These are phyloP conservation scores for Cistogaster globosa DNA, from an alignment of 2,888 invertebrate species.

Conservation along the genomic window DNA sequence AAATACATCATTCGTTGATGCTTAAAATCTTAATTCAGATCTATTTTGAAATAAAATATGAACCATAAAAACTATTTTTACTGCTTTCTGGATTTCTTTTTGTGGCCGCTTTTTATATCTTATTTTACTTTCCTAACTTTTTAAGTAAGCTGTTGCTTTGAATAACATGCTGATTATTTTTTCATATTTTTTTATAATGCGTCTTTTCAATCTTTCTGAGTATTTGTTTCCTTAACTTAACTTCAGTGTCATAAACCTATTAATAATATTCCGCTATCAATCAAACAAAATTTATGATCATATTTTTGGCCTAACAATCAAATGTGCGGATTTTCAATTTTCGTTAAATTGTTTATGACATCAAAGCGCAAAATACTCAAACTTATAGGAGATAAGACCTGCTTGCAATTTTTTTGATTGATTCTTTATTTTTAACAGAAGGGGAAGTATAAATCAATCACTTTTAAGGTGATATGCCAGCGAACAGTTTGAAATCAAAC, in stretches of 20 bases:
- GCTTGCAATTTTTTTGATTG: conserved; percentile 44
- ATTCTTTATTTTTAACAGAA: conserved; percentile 27
- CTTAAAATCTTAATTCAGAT: no score
- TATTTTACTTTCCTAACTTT: no score
- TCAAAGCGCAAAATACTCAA: conserved; percentile 14
- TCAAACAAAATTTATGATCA: conserved; percentile 63
- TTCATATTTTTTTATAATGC: not conserved
- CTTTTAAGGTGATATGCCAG: conserved; percentile 25
- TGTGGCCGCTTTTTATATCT: no score
- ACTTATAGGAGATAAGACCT: conserved; percentile 54
- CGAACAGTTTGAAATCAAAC: not conserved
- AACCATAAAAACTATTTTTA: no score
- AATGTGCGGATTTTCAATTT: conserved; percentile 32
- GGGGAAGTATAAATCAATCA: conserved; percentile 66
- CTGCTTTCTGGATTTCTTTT: no score
- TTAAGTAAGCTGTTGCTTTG: no score
- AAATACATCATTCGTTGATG: no score
- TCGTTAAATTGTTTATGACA: conserved; percentile 18
- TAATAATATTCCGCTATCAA: conserved; percentile 66
- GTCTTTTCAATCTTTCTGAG: not conserved
- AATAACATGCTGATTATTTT: no score
- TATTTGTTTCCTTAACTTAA: not conserved
- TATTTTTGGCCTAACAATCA: conserved; percentile 14
- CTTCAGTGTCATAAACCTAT: conserved; percentile 46
- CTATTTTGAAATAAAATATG: no score